Percentiles rank a stretch among this genome's conserved stretches.
phyloP scores from a whole-genome alignment of 2,888 invertebrate species.

The Philaethria dido region DNA sequence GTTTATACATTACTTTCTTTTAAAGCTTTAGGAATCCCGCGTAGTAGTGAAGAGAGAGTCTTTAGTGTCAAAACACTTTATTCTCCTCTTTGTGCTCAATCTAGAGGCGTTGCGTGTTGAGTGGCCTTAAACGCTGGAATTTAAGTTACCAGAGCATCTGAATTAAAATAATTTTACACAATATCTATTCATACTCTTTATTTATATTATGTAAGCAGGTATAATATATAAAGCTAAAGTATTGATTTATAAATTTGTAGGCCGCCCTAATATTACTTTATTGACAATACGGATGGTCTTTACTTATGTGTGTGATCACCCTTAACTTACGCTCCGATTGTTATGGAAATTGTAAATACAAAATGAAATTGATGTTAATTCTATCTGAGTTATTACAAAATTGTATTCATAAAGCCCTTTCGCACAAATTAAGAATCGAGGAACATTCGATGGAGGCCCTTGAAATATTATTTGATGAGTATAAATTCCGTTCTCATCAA shows the following conservation, averaged over 20 bases:
- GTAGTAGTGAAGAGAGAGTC: too few species aligned
- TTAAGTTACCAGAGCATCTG: too few species aligned
- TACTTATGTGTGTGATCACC: constrained; percentile 25
- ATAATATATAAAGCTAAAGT: too few species aligned
- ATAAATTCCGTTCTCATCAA: constrained; percentile 21
- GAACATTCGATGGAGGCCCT: constrained; percentile 26
- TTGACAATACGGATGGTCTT: constrained; percentile 18
- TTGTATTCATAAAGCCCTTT: constrained; percentile 65
- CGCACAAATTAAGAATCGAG: constrained; percentile 34
- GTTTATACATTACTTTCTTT: too few species aligned
- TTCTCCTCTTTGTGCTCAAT: too few species aligned
- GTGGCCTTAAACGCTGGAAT: too few species aligned
- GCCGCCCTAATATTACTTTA: constrained; percentile 18
- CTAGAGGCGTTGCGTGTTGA: too few species aligned
- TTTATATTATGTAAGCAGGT: background rate
- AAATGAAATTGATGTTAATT: constrained; percentile 72
- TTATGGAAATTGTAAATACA: constrained; percentile 69
- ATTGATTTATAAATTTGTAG: background rate
- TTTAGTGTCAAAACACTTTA: too few species aligned
- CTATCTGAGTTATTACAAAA: constrained; percentile 61
- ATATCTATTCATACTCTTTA: too few species aligned
- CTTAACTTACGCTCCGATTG: constrained; percentile 66
- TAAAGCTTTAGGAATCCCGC: too few species aligned
- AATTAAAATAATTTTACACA: too few species aligned
- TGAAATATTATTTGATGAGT: constrained; percentile 35